These are phyloP conservation scores for Carterocephalus palaemon DNA, from an alignment of 2,888 invertebrate genomes.

Conservation along the genomic window DNA sequence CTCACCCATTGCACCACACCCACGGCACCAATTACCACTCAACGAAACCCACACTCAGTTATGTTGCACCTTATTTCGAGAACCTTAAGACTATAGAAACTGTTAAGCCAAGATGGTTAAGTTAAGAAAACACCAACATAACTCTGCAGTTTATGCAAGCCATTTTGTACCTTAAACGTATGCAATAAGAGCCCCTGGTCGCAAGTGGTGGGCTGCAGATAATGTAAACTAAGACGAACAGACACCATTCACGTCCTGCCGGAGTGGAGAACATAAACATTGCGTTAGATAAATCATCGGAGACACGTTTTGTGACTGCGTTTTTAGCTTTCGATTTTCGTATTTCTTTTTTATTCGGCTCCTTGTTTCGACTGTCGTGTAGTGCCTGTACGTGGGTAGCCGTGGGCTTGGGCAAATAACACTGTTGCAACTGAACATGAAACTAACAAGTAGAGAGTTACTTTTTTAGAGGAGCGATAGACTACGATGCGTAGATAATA, in stretches of 20 bases:
- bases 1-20: conserved; percentile 58
- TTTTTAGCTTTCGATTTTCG: conserved; percentile 29
- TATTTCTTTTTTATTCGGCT: conserved; percentile 25
- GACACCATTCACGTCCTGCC: conserved; percentile 58
- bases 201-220: conserved; percentile 34
- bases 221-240: conserved; percentile 58
- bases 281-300: conserved; percentile 70
- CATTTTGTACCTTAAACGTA: conserved; percentile 37
- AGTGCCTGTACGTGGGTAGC: too few species aligned
- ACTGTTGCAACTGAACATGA: too few species aligned
- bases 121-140: conserved; percentile 34
- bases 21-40: conserved; percentile 38
- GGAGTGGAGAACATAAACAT: conserved; percentile 58
- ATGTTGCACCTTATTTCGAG: conserved; percentile 27
- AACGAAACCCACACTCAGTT: background rate
- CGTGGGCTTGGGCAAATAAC: background rate
- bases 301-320: conserved; percentile 55
- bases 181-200: conserved; percentile 24
- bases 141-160: conserved; percentile 1
- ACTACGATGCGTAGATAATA: too few species aligned
- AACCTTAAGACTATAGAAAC: conserved; percentile 11
- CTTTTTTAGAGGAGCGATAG: too few species aligned
- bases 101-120: conserved; percentile 40
- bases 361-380: conserved; percentile 4
- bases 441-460: too few species aligned